Percentiles rank a stretch among this genome's conserved stretches.
Conservation (phyloP, 2,797 vertebrate species). For the Lepus townsendii region DNA sequence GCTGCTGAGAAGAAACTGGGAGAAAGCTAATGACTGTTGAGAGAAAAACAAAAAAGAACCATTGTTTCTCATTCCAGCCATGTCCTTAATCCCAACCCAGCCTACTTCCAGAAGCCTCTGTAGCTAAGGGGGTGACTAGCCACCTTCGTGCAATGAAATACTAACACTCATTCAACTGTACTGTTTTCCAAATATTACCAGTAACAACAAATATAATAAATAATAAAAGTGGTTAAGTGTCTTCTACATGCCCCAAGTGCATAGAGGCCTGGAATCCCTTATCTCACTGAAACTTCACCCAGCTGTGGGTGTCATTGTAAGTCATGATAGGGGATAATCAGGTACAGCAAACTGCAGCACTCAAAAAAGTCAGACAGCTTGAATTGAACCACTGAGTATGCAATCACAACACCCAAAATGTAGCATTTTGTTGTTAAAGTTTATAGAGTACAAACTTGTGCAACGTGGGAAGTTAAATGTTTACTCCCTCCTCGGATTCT, state of each 20-base stretch:
- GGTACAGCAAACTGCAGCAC: not conserved
- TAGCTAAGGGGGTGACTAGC: not conserved
- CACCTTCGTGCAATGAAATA: not conserved
- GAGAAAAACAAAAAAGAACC: not conserved
- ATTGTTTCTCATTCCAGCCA: not conserved
- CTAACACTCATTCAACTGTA: not conserved
- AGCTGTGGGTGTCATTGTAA: fast-evolving
- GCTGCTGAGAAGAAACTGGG: not conserved
- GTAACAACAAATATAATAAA: not conserved
- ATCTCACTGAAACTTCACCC: not conserved
- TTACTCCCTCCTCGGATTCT: not conserved
- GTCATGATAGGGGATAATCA: not conserved
- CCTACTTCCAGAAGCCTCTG: not conserved
- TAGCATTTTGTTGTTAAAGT: not conserved
- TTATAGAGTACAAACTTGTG: not conserved
- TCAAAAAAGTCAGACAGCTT: not conserved
- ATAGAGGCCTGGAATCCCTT: not conserved
- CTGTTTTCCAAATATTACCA: not conserved
- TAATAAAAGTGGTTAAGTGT: not conserved
- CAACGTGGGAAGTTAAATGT: not conserved
- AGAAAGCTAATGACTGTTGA: not conserved
- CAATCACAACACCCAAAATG: not conserved
- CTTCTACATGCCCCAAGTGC: not conserved
- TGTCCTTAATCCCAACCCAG: not conserved
- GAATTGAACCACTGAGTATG: not conserved